Conservation (phyloP, 2,113 vertebrate genomes). For the Heliornis fulica region DNA sequence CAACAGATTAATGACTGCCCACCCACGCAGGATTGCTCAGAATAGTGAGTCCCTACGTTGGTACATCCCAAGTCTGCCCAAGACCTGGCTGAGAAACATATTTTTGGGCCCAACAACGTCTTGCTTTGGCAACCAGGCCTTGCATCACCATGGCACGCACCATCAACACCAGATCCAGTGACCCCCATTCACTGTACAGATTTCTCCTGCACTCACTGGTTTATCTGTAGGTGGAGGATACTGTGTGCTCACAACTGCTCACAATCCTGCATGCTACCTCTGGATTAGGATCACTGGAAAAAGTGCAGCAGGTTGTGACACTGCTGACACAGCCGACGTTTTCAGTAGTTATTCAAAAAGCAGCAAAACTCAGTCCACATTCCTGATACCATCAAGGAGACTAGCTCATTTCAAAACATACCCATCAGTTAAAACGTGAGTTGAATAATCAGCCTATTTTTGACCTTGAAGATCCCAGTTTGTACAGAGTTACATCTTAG, state of each 20-base stretch:
- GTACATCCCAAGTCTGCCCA: background rate
- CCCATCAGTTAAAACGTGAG: background rate
- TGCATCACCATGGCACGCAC: too few relatives aligned
- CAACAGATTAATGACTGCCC: background rate
- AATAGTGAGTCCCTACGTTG: background rate
- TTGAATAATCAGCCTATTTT: background rate
- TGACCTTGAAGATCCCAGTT: conserved; percentile 17
- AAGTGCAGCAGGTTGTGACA: background rate
- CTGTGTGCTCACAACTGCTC: background rate
- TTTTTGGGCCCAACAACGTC: background rate
- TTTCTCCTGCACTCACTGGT: background rate
- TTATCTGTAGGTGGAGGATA: accelerated
- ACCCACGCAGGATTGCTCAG: background rate
- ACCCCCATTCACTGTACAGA: background rate
- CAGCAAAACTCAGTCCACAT: background rate
- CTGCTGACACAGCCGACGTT: background rate
- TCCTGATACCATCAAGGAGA: background rate
- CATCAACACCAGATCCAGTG: accelerated
- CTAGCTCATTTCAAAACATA: conserved; percentile 1
- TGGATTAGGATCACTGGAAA: background rate
- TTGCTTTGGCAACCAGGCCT: background rate
- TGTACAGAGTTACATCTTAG: background rate
- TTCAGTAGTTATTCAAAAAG: background rate
- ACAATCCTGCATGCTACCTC: background rate
- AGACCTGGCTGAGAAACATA: background rate